Evolutionary conservation across 1,140 invertebrate species (phyloP), one percentile per base, ranked within the genome.

Genomic region (Drosophila pruinosa): DNA sequence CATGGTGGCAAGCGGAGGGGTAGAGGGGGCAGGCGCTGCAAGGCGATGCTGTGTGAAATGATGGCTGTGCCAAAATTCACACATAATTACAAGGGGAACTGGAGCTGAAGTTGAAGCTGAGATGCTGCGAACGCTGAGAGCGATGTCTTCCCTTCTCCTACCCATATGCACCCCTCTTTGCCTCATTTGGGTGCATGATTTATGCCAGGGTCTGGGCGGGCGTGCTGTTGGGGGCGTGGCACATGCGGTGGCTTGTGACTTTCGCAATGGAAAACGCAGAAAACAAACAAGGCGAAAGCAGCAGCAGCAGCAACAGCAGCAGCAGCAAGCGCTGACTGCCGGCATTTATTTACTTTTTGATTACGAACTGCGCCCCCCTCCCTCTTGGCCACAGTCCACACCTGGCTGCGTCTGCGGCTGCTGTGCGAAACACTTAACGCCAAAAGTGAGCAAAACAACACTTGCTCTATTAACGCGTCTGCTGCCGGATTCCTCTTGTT

Each of bases 391-490:
- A 21, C 15, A 4, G 26, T n/a, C 3, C 24, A 4, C 3, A 10
- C 2, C 38, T n/a, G 4, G 2, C 34, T 14, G 5, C 12, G 1
- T 7, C 41, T 45, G 17, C 36, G 4, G 4, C 22, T 22, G 24
- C 59, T 38, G 82, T 75, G 82, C 82, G 89, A 89, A 86, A 78
- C 86, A 90, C 81, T 90, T 90, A 86, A 90, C 89, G 89, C 89
- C 89, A 73, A 76, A 89, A 90, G 89, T 90, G 89, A 86, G 76
- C 74, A 86, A 90, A 89, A 80, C 89, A 90, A 90, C 89, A 90
- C 89, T 90, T 90, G 89, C 85, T 80, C 88, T 90, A 90, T 90
- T 88, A 86, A 89, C 78, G 72, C 81, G 75, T 65, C 72, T 56
- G 58, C 59, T 57, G 26, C 22, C 48, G 43, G 52, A 22, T 43